Base-by-base conservation (phyloP, 2,113 vertebrate species). In the Malurus melanocephalus region DNA sequence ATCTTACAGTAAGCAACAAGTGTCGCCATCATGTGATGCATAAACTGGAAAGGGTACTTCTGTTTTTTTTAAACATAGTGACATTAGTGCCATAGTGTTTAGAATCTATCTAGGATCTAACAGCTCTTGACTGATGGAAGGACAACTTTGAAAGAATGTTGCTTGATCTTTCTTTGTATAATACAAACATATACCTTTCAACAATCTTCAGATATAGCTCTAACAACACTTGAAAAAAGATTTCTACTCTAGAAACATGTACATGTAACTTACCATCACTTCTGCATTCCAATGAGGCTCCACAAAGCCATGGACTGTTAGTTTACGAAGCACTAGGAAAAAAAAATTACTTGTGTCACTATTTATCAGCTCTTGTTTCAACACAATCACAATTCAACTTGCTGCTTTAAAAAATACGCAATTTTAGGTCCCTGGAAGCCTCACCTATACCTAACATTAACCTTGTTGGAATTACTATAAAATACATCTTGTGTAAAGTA, bases 271-370 rank as follows among this genome's bases (percentile, higher is more conserved):
- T 97, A 99, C 99, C 99, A 99, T 99, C 72, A 99, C 98, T 78
- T 99, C 99, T 96, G 97, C 93, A 88, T 97, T 99, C 93, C 98
- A 98, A 32, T 99, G 98, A 66, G 99, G 99, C 85, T 99, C 98
- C 88, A 98, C 96, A 97, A 99, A 99, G 62, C 99, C 99, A 90
- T 99, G 98, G 45, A 99, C 99, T 6, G 99, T 99, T 94, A 99
- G 97, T 83, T 99, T 99, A 68, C 98, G 98, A 91, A 99, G 97
- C 64, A 99, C 99, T 99, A 85, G 93, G 92, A 13, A 80, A 89
- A 91, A 42, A 42, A 9, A 49, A 56, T 93, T 66, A 87, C 5
- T 78, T 83, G n/a, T n/a, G n/a, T 32, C 76, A 38, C 7, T 81
- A 66, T 61, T 77, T 80, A 79, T 46, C n/a, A 56, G 15, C 4